Conservation (phyloP, 2,113 vertebrate genomes). For the Engystomops pustulosus region DNA sequence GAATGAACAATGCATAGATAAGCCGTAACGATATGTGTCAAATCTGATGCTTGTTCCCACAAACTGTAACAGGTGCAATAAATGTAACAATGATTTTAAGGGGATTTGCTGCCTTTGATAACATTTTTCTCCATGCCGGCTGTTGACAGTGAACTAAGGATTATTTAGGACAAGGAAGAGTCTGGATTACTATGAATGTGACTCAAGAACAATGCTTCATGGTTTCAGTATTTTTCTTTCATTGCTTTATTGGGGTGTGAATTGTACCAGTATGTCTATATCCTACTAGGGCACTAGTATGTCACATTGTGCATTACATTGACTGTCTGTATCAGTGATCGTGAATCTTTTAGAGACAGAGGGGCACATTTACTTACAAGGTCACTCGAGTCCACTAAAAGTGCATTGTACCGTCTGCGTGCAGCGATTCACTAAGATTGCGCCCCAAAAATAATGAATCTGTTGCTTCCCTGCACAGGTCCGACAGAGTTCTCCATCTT, state of each 20-base stretch:
- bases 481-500: too few species aligned
- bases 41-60: background rate
- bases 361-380: too few species aligned
- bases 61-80: constrained; percentile 24
- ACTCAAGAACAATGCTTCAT: background rate
- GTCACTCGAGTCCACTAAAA: too few species aligned
- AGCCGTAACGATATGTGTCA: constrained; percentile 18
- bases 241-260: background rate
- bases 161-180: background rate
- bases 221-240: background rate
- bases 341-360: too few species aligned
- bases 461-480: too few species aligned
- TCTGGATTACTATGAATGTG: too few species aligned
- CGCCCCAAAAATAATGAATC: too few species aligned
- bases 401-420: too few species aligned
- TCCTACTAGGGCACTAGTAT: background rate
- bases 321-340: too few species aligned
- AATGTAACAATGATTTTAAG: constrained; percentile 29
- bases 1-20: constrained; percentile 7
- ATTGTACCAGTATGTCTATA: background rate
- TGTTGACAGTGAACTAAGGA: background rate
- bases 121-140: background rate
- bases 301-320: background rate
- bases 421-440: too few species aligned
- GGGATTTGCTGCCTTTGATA: constrained; percentile 25